Base-by-base conservation (phyloP, 1,140 invertebrate genomes). In the Drosophila sechellia region DNA sequence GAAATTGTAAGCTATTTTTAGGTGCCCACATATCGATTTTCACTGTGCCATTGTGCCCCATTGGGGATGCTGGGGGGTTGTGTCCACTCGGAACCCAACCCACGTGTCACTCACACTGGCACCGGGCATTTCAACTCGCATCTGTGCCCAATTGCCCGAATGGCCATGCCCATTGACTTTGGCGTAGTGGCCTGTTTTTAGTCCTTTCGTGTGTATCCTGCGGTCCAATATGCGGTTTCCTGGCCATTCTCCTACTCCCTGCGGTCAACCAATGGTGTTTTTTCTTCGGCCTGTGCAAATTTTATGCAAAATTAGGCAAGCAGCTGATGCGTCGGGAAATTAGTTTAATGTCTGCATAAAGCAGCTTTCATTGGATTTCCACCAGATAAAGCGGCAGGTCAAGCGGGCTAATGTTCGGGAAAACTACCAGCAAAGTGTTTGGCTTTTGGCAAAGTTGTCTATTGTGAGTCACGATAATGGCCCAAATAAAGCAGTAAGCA, bases 221-320 rank as follows among this genome's bases (percentile, higher is more conserved):
- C 45, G 80, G 76, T 61, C 54, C 42, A 49, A 59, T 77, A 60
- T 65, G 76, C 46, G 73, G 80, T 71, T 60, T 42, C 54, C 64
- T 59, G 58, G 15, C 59, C 48, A 52, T 31, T 31, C 10, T 12
- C 58, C 15, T 34, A 43, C 58, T 22, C 58, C 48, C 64, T 68
- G 66, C 55, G 70, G 75, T 60, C 69, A 73, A 59, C 35, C 58
- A 42, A 39, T 70, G 61, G 40, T 13, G 35, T 86, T 79, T 79
- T 79, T 60, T 65, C 65, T 79, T 60, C 40, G 11, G 25, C 58
- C 54, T 58, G 50, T 71, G 53, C 72, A 89, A 71, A 84, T 89
- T 84, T 84, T 77, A 89, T 87, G 84, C 84, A 87, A 84, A 87
- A 89, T 87, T 89, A 80, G 85, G 65, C 68, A 77, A 63, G 53